Base-by-base conservation (phyloP, 2,888 invertebrate species). In the Chymomyza procnemis region DNA sequence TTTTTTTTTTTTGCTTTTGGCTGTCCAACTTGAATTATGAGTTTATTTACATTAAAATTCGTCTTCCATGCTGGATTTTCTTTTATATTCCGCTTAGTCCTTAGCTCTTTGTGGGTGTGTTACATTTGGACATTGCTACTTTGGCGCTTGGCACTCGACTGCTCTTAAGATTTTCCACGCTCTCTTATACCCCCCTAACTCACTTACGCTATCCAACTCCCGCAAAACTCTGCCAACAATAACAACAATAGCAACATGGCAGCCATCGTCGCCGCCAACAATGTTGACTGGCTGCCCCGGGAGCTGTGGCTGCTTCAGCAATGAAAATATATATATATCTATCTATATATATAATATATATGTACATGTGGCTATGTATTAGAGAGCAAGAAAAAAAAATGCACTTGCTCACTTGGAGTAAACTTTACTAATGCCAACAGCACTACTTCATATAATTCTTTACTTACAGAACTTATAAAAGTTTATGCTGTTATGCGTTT, bases 361-460 rank as follows among this genome's bases (percentile, higher is more conserved):
- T 50, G 50, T 18, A 50, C n/a, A n/a, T n/a, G n/a, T 50, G 50
- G 16, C 16, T 50, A n/a, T 50, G 16, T 50, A 16, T 50, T 2
- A 50, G 16, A 14, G 34, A 41, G 34, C 9, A 34, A 41, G 12
- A 41, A 30, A 30, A 30, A 30, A 30, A 41, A 41, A 41, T 12
- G 3, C 50, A 16, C 50, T 50, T 50, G 50, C 50, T 6, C 50
- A 6, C 50, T 50, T 50, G 16, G 14, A 54, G 74, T 74, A 75
- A 73, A 75, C 75, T 77, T 79, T 59, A 69, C 68, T 70, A 70
- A 67, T 62, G 71, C 75, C 77, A 65, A 71, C 56, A 79, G 71
- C 69, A 67, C 69, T 73, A 79, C 78, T 79, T 75, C 67, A 79
- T 77, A 77, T 77, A 77, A 79, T 79, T 79, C 76, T 72, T 77